These are phyloP conservation scores for Diadophis punctatus DNA, from an alignment of 2,113 vertebrate genomes.

Conservation along the genomic window DNA sequence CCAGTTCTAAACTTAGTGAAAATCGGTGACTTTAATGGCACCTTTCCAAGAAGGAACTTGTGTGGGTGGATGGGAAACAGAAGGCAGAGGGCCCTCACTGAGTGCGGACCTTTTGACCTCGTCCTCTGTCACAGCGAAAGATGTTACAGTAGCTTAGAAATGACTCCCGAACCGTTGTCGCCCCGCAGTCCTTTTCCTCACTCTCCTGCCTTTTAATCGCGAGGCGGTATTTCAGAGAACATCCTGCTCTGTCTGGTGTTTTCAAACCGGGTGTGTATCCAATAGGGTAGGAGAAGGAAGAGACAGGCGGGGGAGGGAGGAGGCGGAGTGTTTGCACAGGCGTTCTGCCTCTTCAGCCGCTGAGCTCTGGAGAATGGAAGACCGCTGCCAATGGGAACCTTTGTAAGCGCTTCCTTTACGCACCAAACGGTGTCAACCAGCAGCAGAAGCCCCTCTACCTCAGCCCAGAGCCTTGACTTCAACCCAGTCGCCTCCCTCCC, in stretches of 20 bases:
- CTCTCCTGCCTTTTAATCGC: too few relatives aligned
- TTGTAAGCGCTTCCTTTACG: constrained; percentile 24
- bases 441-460: not conserved
- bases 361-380: constrained; percentile 29
- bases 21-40: too few relatives aligned
- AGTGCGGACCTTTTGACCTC: too few relatives aligned
- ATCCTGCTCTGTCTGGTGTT: not conserved
- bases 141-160: too few relatives aligned
- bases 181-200: too few relatives aligned
- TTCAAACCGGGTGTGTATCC: not conserved
- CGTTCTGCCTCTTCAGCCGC: constrained; percentile 54
- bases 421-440: not conserved
- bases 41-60: too few relatives aligned
- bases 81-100: too few relatives aligned
- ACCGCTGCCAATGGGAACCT: constrained; percentile 33
- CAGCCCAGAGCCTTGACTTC: not conserved
- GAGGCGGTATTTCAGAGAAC: too few relatives aligned
- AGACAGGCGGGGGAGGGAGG: not conserved
- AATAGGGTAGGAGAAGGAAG: not conserved
- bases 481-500: not conserved
- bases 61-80: too few relatives aligned
- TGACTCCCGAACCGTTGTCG: too few relatives aligned
- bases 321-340: constrained; percentile 5
- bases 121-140: too few relatives aligned
- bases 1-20: too few relatives aligned